Percentiles rank a stretch among this genome's conserved stretches.
These are phyloP conservation scores for Archegozetes longisetosus DNA, from an alignment of 1,140 invertebrate species.

Conservation along the genomic window DNA sequence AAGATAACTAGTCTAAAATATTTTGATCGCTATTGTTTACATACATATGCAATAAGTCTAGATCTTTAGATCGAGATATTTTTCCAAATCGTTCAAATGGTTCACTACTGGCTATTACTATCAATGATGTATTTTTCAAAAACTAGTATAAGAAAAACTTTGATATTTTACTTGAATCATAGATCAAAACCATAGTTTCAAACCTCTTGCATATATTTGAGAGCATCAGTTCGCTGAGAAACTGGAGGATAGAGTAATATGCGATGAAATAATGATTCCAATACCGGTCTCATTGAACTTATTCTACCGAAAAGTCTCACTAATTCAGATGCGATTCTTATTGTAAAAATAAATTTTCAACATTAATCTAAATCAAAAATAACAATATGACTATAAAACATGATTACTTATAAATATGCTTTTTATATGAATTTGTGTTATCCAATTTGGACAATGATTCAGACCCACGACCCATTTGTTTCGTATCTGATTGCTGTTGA, in stretches of 20 bases:
- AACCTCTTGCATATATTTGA: slow-evolving; percentile 58
- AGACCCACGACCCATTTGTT: not conserved
- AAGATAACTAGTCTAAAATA: no score
- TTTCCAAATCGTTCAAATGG: slow-evolving; percentile 47
- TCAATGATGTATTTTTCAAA: slow-evolving; percentile 46
- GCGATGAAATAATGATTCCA: slow-evolving; percentile 78
- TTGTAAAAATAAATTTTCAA: slow-evolving; percentile 23
- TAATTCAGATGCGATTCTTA: slow-evolving; percentile 73
- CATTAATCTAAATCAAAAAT: slow-evolving; percentile 3
- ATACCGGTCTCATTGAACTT: slow-evolving; percentile 60
- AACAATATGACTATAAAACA: not conserved
- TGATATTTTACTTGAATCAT: not conserved
- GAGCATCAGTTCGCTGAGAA: slow-evolving; percentile 60
- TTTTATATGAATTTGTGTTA: not conserved
- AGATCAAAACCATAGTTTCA: not conserved
- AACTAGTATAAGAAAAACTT: slow-evolving; percentile 30
- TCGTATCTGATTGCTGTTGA: not conserved
- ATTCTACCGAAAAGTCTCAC: slow-evolving; percentile 68
- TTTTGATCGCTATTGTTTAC: no score
- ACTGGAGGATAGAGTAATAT: slow-evolving; percentile 74
- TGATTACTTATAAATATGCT: slow-evolving; percentile 9
- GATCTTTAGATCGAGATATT: slow-evolving; percentile 55
- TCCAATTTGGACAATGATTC: not conserved
- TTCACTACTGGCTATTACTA: slow-evolving; percentile 50
- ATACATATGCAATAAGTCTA: slow-evolving; percentile 76